Conservation (phyloP, 2,797 vertebrate genomes). For the Dallia pectoralis region DNA sequence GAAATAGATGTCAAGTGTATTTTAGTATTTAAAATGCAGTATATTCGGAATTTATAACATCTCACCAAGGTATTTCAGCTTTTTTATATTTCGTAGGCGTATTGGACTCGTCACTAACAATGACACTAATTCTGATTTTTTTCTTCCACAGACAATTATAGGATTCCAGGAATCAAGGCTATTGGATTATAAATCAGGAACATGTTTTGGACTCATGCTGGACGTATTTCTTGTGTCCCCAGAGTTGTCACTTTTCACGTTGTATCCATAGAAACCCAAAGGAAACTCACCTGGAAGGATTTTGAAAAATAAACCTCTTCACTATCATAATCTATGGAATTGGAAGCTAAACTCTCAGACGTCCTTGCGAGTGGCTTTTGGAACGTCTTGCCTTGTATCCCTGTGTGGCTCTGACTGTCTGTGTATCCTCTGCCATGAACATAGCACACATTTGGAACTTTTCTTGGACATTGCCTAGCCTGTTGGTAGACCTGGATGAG, state of each 20-base stretch:
- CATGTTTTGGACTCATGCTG: constrained; percentile 8
- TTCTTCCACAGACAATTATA: constrained; percentile 16
- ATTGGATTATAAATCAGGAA: constrained; percentile 15
- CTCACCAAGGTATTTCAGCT: too few relatives aligned
- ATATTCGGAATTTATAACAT: too few relatives aligned
- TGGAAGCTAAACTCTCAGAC: constrained; percentile 9
- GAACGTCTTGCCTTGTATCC: constrained; percentile 36
- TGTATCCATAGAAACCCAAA: constrained; percentile 24
- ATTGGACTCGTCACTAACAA: constrained; percentile 1
- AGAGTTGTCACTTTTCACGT: constrained; percentile 20
- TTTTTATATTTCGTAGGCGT: too few relatives aligned
- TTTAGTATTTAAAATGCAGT: too few relatives aligned
- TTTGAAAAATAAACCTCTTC: constrained; percentile 27
- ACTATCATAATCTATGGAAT: constrained; percentile 22
- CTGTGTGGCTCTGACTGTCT: constrained; percentile 31
- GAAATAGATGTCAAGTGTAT: too few relatives aligned
- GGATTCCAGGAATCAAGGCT: constrained; percentile 10
- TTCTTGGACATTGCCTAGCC: background rate
- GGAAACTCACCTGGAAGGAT: constrained; percentile 24
- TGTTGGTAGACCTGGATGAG: background rate
- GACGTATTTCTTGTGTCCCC: constrained; percentile 21
- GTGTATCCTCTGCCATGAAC: constrained; percentile 30
- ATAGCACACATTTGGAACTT: constrained; percentile 11
- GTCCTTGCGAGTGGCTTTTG: constrained; percentile 32
- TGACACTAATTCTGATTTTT: background rate